Percentiles rank a stretch among this genome's conserved stretches.
These are phyloP conservation scores for Cancer borealis DNA, from an alignment of 2,888 invertebrate species.

Conservation along the genomic window DNA sequence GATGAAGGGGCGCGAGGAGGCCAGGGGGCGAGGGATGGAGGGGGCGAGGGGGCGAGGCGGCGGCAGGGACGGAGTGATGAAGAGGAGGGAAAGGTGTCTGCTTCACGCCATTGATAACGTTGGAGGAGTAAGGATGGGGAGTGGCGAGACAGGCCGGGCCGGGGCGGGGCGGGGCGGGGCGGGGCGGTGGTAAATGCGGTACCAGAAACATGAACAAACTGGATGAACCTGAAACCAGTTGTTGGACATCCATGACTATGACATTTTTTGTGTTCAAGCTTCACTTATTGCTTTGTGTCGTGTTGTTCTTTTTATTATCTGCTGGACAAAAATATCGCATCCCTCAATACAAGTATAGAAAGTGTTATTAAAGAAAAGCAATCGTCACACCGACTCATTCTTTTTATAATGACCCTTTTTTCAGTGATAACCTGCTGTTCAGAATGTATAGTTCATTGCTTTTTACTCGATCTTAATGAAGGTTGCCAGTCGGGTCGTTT, in stretches of 20 bases:
- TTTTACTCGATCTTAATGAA: background rate
- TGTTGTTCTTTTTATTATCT: background rate
- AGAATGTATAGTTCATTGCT: background rate
- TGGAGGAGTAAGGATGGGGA: background rate
- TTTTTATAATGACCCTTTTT: background rate
- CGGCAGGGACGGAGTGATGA: background rate
- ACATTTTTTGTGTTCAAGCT: background rate
- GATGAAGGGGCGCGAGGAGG: slow-evolving; percentile 25
- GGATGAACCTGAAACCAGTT: background rate
- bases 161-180: background rate
- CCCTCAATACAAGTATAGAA: background rate
- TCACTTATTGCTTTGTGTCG: background rate
- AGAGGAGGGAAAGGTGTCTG: background rate
- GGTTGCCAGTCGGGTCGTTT: background rate
- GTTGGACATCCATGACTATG: background rate
- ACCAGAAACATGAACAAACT: background rate
- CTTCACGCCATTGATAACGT: background rate
- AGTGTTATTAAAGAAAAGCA: background rate
- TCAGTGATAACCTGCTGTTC: background rate
- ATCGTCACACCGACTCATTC: background rate
- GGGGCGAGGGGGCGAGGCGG: background rate
- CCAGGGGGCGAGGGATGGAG: background rate
- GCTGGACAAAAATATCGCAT: background rate
- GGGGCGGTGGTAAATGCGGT: background rate
- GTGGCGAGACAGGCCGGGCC: background rate